Base-by-base conservation (phyloP, 2,888 invertebrate species). In the Ditula angustiorana region DNA sequence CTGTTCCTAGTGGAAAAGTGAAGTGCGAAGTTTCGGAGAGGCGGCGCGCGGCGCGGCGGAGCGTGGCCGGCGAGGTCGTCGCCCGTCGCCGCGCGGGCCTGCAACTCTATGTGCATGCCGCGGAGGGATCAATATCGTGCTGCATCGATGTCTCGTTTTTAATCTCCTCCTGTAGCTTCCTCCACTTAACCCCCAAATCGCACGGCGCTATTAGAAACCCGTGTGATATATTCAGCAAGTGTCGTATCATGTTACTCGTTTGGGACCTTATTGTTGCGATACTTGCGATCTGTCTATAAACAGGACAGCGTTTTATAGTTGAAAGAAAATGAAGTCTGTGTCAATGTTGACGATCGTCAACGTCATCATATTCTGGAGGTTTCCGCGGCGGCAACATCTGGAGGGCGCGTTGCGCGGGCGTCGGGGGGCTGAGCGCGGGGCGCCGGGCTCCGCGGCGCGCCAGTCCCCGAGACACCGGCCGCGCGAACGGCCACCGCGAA, bases 401-500 rank as follows among this genome's bases (percentile, higher is more conserved):
- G 88, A 89, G 87, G 90, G 88, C 86, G 79, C 71, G 73, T 72
- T 77, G 83, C 80, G 85, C 83, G 86, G 83, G 74, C 71, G 75
- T 69, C 76, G 76, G 78, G 78, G 75, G 79, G 76, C 71, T 70
- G 78, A 77, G 81, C 82, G 76, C 75, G 83, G 86, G 87, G 87
- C 80, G 80, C 79, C 84, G 85, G 86, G 87, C 82, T 72, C 74
- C 76, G 79, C 78, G 81, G 83, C 82, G 84, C 88, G 90, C 86
- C 90, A 92, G 92, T 92, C 90, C 91, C 86, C 88, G 87, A 90
- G 88, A 90, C 91, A 89, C 88, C 91, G 92, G 90, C 92, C 90
- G 87, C 80, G 90, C 81, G 92, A 89, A 86, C 92, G 91, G 91
- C 91, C 90, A 88, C 79, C 88, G 90, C 88, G 86, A 41, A 86